Conservation (phyloP, 2,888 invertebrate genomes). For the Scaptomyza parva region DNA sequence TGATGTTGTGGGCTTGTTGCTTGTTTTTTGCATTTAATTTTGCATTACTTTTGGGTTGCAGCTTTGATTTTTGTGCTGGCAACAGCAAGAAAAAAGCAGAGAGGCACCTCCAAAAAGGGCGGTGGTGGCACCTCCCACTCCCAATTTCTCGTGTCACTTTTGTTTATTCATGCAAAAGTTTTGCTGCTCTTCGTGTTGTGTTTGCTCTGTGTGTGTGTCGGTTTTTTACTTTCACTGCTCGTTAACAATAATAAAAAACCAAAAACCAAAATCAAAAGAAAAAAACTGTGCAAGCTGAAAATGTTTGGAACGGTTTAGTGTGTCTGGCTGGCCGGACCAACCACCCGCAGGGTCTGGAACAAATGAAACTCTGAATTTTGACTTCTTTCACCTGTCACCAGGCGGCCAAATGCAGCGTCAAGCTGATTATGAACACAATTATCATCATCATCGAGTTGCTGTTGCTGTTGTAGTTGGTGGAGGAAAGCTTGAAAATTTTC, state of each 20-base stretch:
- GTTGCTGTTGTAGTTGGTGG: conserved; percentile 8
- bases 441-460: conserved; percentile 19
- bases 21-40: conserved; percentile 74
- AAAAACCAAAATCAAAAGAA: neutral
- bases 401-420: conserved; percentile 60
- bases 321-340: conserved; percentile 15
- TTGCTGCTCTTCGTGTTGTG: conserved; percentile 23
- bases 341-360: conserved; percentile 50
- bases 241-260: conserved; percentile 28
- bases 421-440: conserved; percentile 50
- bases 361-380: conserved; percentile 19
- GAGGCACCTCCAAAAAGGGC: conserved; percentile 52
- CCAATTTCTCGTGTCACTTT: conserved; percentile 29
- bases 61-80: conserved; percentile 69
- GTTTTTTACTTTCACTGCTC: conserved; percentile 62
- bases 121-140: conserved; percentile 41
- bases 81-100: conserved; percentile 19
- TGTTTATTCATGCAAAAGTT: conserved; percentile 69
- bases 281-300: conserved; percentile 56
- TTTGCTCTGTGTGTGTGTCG: conserved; percentile 34
- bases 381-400: conserved; percentile 63
- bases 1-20: conserved; percentile 41
- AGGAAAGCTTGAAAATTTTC: conserved; percentile 73
- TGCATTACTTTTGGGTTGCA: conserved; percentile 69
- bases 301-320: conserved; percentile 17